phyloP scores from a whole-genome alignment of 2,113 vertebrate genomes.

The Forbesichthys papilliferus region DNA sequence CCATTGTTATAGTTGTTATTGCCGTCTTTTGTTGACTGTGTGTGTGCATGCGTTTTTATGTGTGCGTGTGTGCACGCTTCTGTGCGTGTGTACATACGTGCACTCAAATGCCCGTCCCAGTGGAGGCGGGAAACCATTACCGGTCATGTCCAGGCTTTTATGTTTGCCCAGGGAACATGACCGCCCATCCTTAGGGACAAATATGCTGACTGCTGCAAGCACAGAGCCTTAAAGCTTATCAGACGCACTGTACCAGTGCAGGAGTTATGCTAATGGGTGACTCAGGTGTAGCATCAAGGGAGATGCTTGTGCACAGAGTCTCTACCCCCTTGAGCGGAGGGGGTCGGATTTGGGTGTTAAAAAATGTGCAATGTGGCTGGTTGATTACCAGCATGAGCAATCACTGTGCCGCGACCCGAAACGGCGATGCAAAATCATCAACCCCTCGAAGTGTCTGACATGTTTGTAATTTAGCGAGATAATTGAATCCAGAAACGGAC shows the following conservation, averaged over 20 bases:
- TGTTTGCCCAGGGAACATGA: constrained; percentile 44
- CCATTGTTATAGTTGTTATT: constrained; percentile 17
- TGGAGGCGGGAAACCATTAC: constrained; percentile 55
- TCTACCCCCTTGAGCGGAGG: background rate
- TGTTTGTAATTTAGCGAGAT: constrained; percentile 17
- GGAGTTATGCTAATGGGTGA: constrained; percentile 58
- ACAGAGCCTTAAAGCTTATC: constrained; percentile 55
- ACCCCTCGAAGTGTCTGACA: constrained; percentile 3
- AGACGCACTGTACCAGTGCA: constrained; percentile 20
- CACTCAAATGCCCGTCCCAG: constrained; percentile 18
- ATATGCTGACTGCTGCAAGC: constrained; percentile 57
- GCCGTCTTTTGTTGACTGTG: constrained; percentile 22
- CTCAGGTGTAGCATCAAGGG: constrained; percentile 44
- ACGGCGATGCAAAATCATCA: background rate
- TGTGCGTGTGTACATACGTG: constrained; percentile 4
- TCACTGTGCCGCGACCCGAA: background rate
- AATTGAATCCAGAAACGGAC: constrained; percentile 19
- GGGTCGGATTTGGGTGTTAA: background rate
- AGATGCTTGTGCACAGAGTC: constrained; percentile 3
- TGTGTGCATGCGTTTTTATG: background rate
- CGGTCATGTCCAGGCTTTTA: constrained; percentile 48
- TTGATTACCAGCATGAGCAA: background rate
- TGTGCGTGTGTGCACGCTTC: too few relatives aligned
- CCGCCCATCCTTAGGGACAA: constrained; percentile 29
- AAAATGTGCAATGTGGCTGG: background rate